These are phyloP conservation scores for Poicephalus meyeri DNA, from an alignment of 2,113 vertebrate species.

Conservation along the genomic window DNA sequence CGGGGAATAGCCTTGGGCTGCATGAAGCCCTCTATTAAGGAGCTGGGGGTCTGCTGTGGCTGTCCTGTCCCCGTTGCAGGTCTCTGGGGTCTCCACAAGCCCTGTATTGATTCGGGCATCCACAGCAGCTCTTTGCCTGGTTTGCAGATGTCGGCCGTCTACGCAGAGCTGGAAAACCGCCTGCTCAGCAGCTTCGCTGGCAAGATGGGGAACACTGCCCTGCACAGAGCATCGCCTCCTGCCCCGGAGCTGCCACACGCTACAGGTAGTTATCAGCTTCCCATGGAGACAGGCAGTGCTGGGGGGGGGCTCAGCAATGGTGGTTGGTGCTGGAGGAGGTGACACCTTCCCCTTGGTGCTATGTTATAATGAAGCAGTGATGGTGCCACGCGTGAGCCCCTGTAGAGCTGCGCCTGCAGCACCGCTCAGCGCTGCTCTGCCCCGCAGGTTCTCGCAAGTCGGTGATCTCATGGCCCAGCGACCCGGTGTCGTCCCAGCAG, in stretches of 20 bases:
- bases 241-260: constrained; percentile 73
- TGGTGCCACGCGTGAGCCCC: neutral
- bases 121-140: neutral
- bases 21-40: neutral
- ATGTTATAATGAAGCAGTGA: fast-evolving
- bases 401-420: neutral
- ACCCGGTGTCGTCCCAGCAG: constrained; percentile 79
- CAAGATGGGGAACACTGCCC: constrained; percentile 76
- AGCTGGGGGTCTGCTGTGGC: fast-evolving
- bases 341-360: neutral
- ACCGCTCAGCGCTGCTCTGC: neutral
- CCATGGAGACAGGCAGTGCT: neutral
- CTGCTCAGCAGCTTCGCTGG: constrained; percentile 81
- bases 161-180: constrained; percentile 90
- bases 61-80: neutral
- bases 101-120: fast-evolving
- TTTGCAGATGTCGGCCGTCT: constrained; percentile 92
- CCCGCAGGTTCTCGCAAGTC: constrained; percentile 81
- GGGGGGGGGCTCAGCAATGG: fast-evolving
- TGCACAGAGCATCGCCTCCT: constrained; percentile 77
- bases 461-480: constrained; percentile 84
- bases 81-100: neutral
- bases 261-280: constrained; percentile 57
- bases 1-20: neutral
- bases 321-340: neutral